phyloP scores from a whole-genome alignment of 2,797 vertebrate genomes.

The Xyrichtys novacula region DNA sequence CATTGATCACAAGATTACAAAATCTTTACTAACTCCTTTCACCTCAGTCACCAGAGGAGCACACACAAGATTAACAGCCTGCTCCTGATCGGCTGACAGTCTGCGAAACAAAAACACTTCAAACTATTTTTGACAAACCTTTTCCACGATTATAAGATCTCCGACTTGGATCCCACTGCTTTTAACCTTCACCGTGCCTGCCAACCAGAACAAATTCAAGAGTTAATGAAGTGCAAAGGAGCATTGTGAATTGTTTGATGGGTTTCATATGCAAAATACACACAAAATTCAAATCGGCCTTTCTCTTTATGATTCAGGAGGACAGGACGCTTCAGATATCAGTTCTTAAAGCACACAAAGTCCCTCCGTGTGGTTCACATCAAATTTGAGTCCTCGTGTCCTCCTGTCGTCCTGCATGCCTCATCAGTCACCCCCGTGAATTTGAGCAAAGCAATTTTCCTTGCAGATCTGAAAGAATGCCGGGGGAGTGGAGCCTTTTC shows the following conservation, averaged over 20 bases:
- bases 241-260: background rate
- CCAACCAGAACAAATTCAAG: conserved; percentile 39
- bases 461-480: conserved; percentile 76
- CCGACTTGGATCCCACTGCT: conserved; percentile 98
- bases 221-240: conserved; percentile 2
- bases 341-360: background rate
- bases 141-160: conserved; percentile 99
- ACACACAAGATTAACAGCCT: conserved; percentile 63
- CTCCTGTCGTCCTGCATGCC: conserved; percentile 25
- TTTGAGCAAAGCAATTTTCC: conserved; percentile 60
- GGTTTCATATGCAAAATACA: background rate
- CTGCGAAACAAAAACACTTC: conserved; percentile 60
- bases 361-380: background rate
- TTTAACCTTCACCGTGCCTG: conserved; percentile 97
- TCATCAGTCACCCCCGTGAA: conserved; percentile 34
- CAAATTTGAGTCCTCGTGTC: conserved; percentile 1
- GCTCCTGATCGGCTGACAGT: conserved; percentile 62
- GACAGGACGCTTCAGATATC: background rate
- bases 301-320: background rate
- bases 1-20: conserved; percentile 83
- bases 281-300: background rate
- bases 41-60: conserved; percentile 62
- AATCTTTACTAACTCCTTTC: conserved; percentile 83
- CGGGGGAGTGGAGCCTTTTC: conserved; percentile 76
- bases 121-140: conserved; percentile 85